phyloP scores from a whole-genome alignment of 1,140 invertebrate species.

The Eueides isabella region DNA sequence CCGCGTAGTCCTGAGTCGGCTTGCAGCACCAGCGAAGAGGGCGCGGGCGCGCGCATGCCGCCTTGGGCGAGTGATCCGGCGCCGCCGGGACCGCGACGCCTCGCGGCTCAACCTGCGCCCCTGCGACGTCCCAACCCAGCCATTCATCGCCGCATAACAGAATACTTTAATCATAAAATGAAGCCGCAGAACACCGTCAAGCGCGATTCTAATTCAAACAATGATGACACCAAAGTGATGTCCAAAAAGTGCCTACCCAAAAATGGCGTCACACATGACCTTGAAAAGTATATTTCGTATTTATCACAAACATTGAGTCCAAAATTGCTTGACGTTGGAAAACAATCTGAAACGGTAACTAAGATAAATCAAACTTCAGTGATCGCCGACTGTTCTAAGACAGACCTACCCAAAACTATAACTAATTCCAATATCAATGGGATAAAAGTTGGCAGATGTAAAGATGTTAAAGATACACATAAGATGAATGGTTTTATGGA shows the following conservation, averaged over 20 bases:
- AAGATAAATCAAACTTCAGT: conserved; percentile 43
- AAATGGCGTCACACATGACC: conserved; percentile 73
- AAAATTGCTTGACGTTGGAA: conserved; percentile 72
- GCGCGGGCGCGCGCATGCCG: conserved; percentile 81
- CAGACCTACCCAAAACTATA: conserved; percentile 48
- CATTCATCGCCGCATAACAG: conserved; percentile 85
- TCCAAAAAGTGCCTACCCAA: conserved; percentile 72
- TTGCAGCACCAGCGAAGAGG: conserved; percentile 78
- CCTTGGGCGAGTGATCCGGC: conserved; percentile 77
- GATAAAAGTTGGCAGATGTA: conserved; percentile 57
- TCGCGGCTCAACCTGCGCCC: conserved; percentile 70
- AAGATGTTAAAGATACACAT: conserved; percentile 57
- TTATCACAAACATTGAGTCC: conserved; percentile 78
- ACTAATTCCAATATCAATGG: conserved; percentile 51
- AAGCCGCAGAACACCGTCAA: conserved; percentile 85
- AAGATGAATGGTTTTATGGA: conserved; percentile 72
- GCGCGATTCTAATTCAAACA: conserved; percentile 61
- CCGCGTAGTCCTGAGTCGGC: conserved; percentile 86
- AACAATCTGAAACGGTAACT: conserved; percentile 56
- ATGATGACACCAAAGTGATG: conserved; percentile 59
- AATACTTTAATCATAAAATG: conserved; percentile 91
- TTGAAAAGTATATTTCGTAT: conserved; percentile 79
- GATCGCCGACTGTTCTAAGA: conserved; percentile 46
- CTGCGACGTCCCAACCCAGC: conserved; percentile 67
- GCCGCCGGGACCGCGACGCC: conserved; percentile 78